Percentiles rank a stretch among this genome's conserved stretches.
These are phyloP conservation scores for Euspilapteryx auroguttella DNA, from an alignment of 2,888 invertebrate species.

Conservation along the genomic window DNA sequence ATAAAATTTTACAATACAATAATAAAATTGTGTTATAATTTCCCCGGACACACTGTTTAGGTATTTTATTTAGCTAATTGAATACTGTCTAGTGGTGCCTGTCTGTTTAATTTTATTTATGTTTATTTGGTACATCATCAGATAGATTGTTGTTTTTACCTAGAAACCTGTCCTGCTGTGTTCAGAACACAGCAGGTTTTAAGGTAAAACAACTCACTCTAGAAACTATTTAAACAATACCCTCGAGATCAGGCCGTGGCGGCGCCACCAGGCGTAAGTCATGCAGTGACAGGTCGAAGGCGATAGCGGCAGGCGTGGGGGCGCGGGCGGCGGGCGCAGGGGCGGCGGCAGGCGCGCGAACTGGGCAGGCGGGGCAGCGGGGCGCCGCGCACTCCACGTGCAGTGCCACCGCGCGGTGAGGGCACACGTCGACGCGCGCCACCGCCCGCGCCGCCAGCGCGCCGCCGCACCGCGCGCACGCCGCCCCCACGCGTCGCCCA, in stretches of 20 bases:
- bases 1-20: too few species aligned
- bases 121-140: too few species aligned
- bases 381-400: conserved; percentile 24
- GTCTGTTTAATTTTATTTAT: too few species aligned
- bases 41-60: too few species aligned
- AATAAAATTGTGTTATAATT: too few species aligned
- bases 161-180: too few species aligned
- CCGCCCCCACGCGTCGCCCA: conserved; percentile 25
- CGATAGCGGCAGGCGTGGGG: conserved; percentile 10
- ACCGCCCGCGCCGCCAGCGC: conserved; percentile 14
- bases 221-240: conserved; percentile 23
- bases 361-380: conserved; percentile 33
- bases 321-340: conserved; percentile 12
- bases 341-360: conserved; percentile 24
- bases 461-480: conserved; percentile 25
- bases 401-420: conserved; percentile 1
- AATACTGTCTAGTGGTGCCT: too few species aligned
- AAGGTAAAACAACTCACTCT: too few species aligned
- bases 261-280: conserved; percentile 30
- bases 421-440: conserved; percentile 1
- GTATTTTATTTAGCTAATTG: too few species aligned
- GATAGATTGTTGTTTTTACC: too few species aligned
- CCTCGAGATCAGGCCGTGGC: conserved; percentile 44
- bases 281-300: conserved; percentile 15
- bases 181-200: too few species aligned